Base-by-base conservation (phyloP, 2,888 invertebrate genomes). In the Peribatodes rhomboidaria region DNA sequence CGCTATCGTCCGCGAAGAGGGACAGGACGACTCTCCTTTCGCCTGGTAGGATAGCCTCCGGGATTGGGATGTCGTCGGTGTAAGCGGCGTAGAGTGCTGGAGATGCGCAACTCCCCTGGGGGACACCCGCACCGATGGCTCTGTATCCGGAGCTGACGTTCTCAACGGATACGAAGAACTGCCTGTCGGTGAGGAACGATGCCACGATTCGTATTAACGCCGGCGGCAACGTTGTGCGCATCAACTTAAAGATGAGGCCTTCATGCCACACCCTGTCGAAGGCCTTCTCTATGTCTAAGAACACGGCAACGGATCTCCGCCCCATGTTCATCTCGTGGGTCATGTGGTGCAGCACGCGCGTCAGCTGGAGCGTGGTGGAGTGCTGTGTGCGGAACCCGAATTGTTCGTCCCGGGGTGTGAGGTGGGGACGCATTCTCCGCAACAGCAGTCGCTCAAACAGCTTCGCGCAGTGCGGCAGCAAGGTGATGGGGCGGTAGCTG, bases 291-390 rank as follows among this genome's bases (percentile, higher is more conserved):
- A 47, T 11, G 47, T 47, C 47, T 0, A 47, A 9, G 54, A 78
- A 71, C 7, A 78, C 76, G 11, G 70, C 74, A 9, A 60, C 73
- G 1, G n/a, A n/a, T n/a, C n/a, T n/a, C n/a, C n/a, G n/a, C n/a
- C n/a, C n/a, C n/a, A n/a, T n/a, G n/a, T n/a, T n/a, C n/a, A n/a
- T n/a, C n/a, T n/a, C n/a, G n/a, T n/a, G n/a, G n/a, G n/a, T n/a
- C n/a, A n/a, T n/a, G n/a, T n/a, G n/a, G n/a, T n/a, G n/a, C n/a
- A n/a, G n/a, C n/a, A n/a, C n/a, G n/a, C n/a, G n/a, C n/a, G n/a
- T n/a, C n/a, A n/a, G n/a, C n/a, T n/a, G n/a, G n/a, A n/a, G n/a
- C n/a, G n/a, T n/a, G n/a, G n/a, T n/a, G n/a, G n/a, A n/a, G n/a
- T n/a, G n/a, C n/a, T n/a, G n/a, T n/a, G n/a, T n/a, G n/a, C n/a